Conservation (phyloP, 2,888 invertebrate species). For the Euphydryas editha region DNA sequence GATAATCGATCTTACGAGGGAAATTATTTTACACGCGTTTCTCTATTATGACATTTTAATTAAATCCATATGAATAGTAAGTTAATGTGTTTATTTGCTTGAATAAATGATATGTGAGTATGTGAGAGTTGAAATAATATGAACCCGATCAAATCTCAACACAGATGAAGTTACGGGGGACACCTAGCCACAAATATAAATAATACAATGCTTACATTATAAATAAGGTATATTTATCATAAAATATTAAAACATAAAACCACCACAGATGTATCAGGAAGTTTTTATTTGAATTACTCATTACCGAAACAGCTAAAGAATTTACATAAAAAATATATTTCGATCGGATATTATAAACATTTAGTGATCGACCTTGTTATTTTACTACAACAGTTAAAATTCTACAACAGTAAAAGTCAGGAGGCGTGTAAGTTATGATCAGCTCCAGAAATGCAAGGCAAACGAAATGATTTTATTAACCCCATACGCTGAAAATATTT, state of each 20-base stretch:
- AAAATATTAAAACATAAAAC: not conserved
- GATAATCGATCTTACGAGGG: constrained; percentile 2
- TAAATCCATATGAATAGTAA: not conserved
- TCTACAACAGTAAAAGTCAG: constrained; percentile 75
- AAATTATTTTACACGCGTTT: constrained; percentile 1
- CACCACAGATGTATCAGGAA: not conserved
- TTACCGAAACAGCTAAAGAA: constrained; percentile 30
- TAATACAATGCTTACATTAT: not conserved
- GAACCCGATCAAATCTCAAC: too few species aligned
- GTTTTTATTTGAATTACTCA: constrained; percentile 27
- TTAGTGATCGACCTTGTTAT: constrained; percentile 65
- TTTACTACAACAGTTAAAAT: constrained; percentile 73
- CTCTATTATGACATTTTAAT: not conserved
- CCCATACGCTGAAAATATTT: constrained; percentile 65
- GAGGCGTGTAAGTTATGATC: constrained; percentile 65
- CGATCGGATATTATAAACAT: constrained; percentile 52
- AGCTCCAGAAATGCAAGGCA: constrained; percentile 56
- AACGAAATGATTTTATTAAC: constrained; percentile 77
- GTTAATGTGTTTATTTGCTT: too few species aligned
- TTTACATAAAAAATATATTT: constrained; percentile 42
- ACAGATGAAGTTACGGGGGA: too few species aligned
- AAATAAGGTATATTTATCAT: not conserved
- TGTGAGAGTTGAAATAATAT: too few species aligned
- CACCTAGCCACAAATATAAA: too few species aligned
- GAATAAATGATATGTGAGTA: too few species aligned